Evolutionary conservation across 92 coral and sea anemone species (phyloP).

Genomic region (Pocillopora meandrina): DNA sequence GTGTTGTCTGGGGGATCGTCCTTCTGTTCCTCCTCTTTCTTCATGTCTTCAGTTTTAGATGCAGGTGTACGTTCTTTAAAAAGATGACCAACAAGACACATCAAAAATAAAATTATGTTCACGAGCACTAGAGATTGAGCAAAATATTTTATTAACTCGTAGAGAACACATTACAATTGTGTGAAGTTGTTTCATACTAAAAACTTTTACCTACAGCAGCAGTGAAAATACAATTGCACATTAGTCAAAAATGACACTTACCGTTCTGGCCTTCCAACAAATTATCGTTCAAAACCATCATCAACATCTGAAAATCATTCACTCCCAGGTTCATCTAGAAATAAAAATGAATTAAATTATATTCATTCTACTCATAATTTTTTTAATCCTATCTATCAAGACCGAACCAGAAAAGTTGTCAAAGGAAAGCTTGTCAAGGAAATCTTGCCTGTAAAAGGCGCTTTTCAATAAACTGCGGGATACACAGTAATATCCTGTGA

Average conservation of each 20-base stretch:
- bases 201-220: no score
- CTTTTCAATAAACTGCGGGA: no score
- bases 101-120: background rate
- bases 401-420: background rate
- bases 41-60: background rate
- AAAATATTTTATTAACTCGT: background rate
- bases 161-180: background rate
- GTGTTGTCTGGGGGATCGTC: conserved; percentile 25
- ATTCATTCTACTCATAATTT: background rate
- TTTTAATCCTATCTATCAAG: background rate
- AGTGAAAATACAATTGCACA: background rate
- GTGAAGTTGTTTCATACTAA: no score
- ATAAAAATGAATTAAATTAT: background rate
- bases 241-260: conserved; percentile 1
- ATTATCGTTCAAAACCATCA: conserved; percentile 71
- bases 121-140: background rate
- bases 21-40: background rate
- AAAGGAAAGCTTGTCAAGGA: no score
- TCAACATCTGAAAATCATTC: conserved; percentile 70
- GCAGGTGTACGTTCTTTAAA: conserved; percentile 23
- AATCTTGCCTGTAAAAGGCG: no score
- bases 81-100: background rate
- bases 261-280: conserved; percentile 74
- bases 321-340: conserved; percentile 68
- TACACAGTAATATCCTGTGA: background rate